phyloP scores from a whole-genome alignment of 2,888 invertebrate species.

The Rotaria sp. region DNA sequence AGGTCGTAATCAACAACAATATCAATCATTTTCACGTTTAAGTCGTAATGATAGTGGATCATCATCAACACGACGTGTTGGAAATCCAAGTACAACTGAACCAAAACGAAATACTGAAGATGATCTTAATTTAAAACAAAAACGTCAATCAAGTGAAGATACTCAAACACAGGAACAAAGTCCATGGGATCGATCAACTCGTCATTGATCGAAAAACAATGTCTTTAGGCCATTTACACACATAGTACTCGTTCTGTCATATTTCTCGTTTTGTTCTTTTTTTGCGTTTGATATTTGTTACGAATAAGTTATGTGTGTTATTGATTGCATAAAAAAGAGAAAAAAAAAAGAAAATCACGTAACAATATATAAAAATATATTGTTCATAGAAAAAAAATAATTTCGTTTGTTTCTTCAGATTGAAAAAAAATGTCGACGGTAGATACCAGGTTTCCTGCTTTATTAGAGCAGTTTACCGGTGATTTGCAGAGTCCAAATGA shows the following conservation, averaged over 20 bases:
- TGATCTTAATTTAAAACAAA: background rate
- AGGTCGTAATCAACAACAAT: background rate
- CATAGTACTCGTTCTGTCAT: background rate
- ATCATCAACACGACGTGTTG: background rate
- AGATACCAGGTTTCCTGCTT: background rate
- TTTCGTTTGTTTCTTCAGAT: background rate
- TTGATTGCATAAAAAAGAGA: background rate
- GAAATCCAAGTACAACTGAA: background rate
- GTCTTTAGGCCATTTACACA: background rate
- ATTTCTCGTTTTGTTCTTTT: background rate
- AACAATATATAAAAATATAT: background rate
- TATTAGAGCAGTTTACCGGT: background rate
- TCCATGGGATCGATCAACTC: background rate
- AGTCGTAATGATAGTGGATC: background rate
- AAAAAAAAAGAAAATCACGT: background rate
- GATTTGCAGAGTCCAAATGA: constrained; percentile 15
- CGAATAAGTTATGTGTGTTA: background rate
- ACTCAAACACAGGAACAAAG: background rate
- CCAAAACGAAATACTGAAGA: background rate
- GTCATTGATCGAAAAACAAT: background rate
- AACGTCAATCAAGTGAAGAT: background rate
- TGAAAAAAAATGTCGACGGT: background rate
- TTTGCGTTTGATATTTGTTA: background rate
- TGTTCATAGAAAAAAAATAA: background rate
- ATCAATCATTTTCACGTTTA: background rate